A percentile compares a stretch with the other conserved stretches of the same genome.
Conservation (phyloP, 2,888 invertebrate genomes). For the Pheosia gnoma region DNA sequence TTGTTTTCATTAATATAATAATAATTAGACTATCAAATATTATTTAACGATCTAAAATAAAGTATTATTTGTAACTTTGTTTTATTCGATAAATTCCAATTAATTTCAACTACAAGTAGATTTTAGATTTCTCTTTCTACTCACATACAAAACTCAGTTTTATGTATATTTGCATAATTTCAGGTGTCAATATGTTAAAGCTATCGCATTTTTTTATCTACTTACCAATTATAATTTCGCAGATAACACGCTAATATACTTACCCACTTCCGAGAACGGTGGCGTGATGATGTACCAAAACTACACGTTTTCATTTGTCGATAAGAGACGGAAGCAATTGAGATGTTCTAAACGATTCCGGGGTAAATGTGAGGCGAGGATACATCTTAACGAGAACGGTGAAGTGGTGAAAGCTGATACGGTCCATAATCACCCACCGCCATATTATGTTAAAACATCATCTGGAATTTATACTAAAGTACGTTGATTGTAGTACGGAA, state of each 20-base stretch:
- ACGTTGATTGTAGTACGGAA: background rate
- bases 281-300: constrained; percentile 8
- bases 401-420: background rate
- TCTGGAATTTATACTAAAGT: constrained; percentile 3
- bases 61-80: too few relatives aligned
- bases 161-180: too few relatives aligned
- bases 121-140: too few relatives aligned
- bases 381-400: constrained; percentile 9
- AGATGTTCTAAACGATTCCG: constrained; percentile 15
- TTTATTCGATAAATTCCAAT: too few relatives aligned
- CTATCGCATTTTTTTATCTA: too few relatives aligned
- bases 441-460: constrained; percentile 4
- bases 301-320: background rate
- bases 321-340: constrained; percentile 1
- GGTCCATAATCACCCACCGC: constrained; percentile 18
- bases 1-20: too few relatives aligned
- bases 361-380: constrained; percentile 15
- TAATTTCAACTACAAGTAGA: too few relatives aligned
- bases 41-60: too few relatives aligned
- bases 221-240: background rate
- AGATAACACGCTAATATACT: background rate
- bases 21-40: too few relatives aligned
- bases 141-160: too few relatives aligned
- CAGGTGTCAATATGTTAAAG: too few relatives aligned
- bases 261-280: constrained; percentile 4